Conservation (phyloP, 2,113 vertebrate genomes). For the Hucho hucho region DNA sequence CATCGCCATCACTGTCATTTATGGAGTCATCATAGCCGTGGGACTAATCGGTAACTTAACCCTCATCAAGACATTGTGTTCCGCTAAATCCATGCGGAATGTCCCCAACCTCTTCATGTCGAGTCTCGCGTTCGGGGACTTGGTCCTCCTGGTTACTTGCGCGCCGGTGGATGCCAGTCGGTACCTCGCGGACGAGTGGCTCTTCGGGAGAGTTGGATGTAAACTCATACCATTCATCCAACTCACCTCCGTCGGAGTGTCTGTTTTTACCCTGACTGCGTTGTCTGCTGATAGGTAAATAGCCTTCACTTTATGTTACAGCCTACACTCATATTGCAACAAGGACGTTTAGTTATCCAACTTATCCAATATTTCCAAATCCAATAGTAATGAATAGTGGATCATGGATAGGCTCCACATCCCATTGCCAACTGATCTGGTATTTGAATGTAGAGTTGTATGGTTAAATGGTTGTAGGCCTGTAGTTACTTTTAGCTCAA, state of each 20-base stretch:
- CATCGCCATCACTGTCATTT: constrained; percentile 82
- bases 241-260: constrained; percentile 95
- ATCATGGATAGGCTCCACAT: neutral
- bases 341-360: neutral
- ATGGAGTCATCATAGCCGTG: constrained; percentile 84
- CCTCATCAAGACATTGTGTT: constrained; percentile 92
- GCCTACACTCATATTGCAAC: neutral
- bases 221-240: constrained; percentile 97
- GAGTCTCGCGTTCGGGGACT: constrained; percentile 91
- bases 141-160: constrained; percentile 90
- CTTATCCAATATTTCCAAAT: too few species aligned
- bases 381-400: too few species aligned
- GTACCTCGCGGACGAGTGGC: constrained; percentile 89
- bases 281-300: constrained; percentile 94
- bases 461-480: too few species aligned
- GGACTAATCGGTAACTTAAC: constrained; percentile 93
- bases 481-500: too few species aligned
- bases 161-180: constrained; percentile 97
- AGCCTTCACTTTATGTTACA: neutral
- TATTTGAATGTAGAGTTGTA: too few species aligned
- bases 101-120: constrained; percentile 94
- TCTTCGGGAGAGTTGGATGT: constrained; percentile 92
- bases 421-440: neutral
- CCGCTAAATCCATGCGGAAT: constrained; percentile 86
- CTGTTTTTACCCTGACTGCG: constrained; percentile 95